Base-by-base conservation (phyloP, 2,113 vertebrate genomes). In the Tupaia tana region DNA sequence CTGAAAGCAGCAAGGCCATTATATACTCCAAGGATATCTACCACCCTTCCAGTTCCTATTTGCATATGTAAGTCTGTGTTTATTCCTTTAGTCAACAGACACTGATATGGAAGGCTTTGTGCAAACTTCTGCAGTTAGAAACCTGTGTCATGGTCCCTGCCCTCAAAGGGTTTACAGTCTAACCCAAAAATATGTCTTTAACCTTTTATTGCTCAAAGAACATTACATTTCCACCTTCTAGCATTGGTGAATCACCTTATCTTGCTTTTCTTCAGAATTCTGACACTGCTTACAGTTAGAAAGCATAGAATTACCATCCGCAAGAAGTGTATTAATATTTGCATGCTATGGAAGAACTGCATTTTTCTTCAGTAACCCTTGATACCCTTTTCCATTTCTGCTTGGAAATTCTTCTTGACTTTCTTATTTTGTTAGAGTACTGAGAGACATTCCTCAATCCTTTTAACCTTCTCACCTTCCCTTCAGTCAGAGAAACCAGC, bases 371-470 rank as follows among this genome's bases (percentile, higher is more conserved):
- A 9, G 34, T 16, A 73, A 31, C 24, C 10, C 95, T 90, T 43
- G 90, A 87, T 69, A 93, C 20, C 52, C 15, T 70, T 85, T 90
- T 79, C 78, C 54, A 87, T 52, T 87, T 20, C 54, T 59, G 15
- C 31, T 83, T 2, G 7, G 73, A 87, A 89, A 13, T 63, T 61
- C 43, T 66, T 89, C 63, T 0, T 22, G 74, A 19, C 10, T n/a
- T 67, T 91, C 80, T 90, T 85, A 71, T 89, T 96, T 94, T 93
- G 84, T 61, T 63, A 81, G 95, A 83, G 8, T 34, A 29, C 52
- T 31, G 66, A 90, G 73, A 87, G 64, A 52, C 69, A 73, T 78
- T 93, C 34, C 34, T 94, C 90, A 84, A 4, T 91, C 77, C 31
- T 77, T 94, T 88, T 85, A 31, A 77, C 80, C 77, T 83, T 90